Evolutionary conservation across 23 tunicate species (phyloP), one percentile per base, ranked within the genome.

Genomic region (Aplidium turbinatum): DNA sequence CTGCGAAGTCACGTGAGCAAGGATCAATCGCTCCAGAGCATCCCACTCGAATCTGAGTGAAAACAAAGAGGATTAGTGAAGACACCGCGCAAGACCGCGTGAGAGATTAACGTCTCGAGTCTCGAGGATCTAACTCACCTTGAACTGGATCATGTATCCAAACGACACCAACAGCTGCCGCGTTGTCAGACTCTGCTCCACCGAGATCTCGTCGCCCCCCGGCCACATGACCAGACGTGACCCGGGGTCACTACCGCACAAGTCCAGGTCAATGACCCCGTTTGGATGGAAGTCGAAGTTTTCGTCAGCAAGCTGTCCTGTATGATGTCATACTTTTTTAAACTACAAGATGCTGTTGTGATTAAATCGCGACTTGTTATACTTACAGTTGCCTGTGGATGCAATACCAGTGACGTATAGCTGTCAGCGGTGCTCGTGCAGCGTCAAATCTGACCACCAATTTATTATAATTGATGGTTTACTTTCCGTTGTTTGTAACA

Each of bases 121-220:
- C n/a, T n/a, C n/a, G n/a, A n/a, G n/a, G n/a, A n/a, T n/a, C n/a
- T 38, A 18, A 66, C 48, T 27, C 31, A 91, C 97, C 83, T 73
- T 91, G 68, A 91, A 91, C 52, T 91, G 97, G 6, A 91, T 78
- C 83, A 91, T 57, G 52, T 57, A 87, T 1, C 74, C 86, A 20
- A 47, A 55, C 1, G 85, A 40, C 42, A 84, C 78, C 35, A 91
- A 67, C 57, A 91, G 47, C 62, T 91, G 97, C 33, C 97, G 72
- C 2, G 97, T 91, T 13, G 97, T 84, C 18, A 91, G 25, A 58
- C 97, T 84, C 26, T 78, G 86, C 50, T 79, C 82, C 19, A 32
- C 20, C 19, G 65, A 56, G 11, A n/a, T 18, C 18, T 25, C 38
- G 2, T 66, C 58, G 4, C 46, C 57, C 25, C 38, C 66, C n/a